Evolutionary conservation across 2,797 vertebrate genomes (phyloP), one percentile per base, ranked within the genome.

Genomic region (Muraenolepis orangiensis): DNA sequence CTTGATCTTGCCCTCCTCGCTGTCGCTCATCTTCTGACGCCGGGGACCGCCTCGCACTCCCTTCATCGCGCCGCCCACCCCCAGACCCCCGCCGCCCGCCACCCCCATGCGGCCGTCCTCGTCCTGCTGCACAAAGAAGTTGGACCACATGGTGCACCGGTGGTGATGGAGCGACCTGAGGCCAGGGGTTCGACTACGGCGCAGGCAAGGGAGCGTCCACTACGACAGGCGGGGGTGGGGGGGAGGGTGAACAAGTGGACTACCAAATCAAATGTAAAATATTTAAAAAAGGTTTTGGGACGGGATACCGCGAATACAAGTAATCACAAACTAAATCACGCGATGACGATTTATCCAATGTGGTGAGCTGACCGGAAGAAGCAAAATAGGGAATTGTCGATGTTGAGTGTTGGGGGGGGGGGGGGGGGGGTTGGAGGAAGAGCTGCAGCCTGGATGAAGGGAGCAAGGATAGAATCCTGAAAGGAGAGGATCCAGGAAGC

Each of bases 1-100:
- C 90, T 96, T 97, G 86, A 96, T 94, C 86, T 95, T 96, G 32
- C 95, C 95, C 85, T 96, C 94, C 69, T 89, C 93, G 86, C 94
- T 95, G 26, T 96, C 94, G 2, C 92, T 94, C 90, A 96, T 91
- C 84, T 84, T 88, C 30, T 86, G 85, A 69, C 80, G 74, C 81
- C 86, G 93, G 76, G 87, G 57, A 61, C 57, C 91, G 73, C 73
- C 93, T 76, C 87, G 86, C 4, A 32, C 89, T 32, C 57, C 90
- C 87, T 92, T 93, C 71, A 66, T 78, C 70, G n/a, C n/a, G n/a
- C 61, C 80, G 1, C 82, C 69, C 0, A 82, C 90, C 20, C 80
- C 89, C 76, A 90, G 40, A 66, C 86, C 85, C 2, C 87, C 91
- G 0, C 77, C 76, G 72, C 84, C 90, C 0, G 82, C 86, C 75